Conservation (phyloP, 2,797 vertebrate species). For the Taeniopygia guttata region DNA sequence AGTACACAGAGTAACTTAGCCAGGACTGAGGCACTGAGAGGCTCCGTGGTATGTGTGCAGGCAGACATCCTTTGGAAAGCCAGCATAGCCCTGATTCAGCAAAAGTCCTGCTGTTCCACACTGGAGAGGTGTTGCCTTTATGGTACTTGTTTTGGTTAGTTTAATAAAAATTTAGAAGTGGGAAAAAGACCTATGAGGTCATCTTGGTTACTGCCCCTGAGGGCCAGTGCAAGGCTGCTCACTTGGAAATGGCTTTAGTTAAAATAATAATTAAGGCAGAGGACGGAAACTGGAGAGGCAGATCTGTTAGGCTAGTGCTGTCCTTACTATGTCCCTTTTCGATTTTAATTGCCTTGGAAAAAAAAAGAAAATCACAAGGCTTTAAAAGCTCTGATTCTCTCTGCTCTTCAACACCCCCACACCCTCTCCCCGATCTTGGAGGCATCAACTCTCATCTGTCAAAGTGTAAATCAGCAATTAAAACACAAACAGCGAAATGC, state of each 20-base stretch:
- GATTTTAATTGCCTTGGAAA: conserved; percentile 75
- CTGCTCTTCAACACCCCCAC: conserved; percentile 57
- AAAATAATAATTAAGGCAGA: conserved; percentile 69
- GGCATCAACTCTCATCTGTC: conserved; percentile 99
- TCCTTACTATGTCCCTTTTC: conserved; percentile 64
- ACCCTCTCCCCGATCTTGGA: conserved; percentile 75
- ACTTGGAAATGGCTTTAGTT: conserved; percentile 58
- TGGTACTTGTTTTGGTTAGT: conserved; percentile 23
- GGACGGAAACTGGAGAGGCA: conserved; percentile 18
- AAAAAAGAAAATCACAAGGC: conserved; percentile 71
- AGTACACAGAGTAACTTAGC: neutral
- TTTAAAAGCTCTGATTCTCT: conserved; percentile 70
- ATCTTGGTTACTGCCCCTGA: conserved; percentile 23
- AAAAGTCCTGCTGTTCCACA: neutral
- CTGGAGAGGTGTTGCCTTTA: neutral
- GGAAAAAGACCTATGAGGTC: conserved; percentile 38
- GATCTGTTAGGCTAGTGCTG: conserved; percentile 33
- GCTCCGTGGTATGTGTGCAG: rapidly evolving
- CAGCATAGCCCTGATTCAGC: neutral
- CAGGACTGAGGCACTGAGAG: neutral
- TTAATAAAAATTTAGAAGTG: conserved; percentile 30
- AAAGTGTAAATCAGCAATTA: conserved; percentile 99
- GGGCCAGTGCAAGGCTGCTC: conserved; percentile 30
- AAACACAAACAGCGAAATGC: conserved; percentile 98
- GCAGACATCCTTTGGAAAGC: neutral